Base-by-base conservation (phyloP, 2,888 invertebrate genomes). In the Cremastinae sp. region DNA sequence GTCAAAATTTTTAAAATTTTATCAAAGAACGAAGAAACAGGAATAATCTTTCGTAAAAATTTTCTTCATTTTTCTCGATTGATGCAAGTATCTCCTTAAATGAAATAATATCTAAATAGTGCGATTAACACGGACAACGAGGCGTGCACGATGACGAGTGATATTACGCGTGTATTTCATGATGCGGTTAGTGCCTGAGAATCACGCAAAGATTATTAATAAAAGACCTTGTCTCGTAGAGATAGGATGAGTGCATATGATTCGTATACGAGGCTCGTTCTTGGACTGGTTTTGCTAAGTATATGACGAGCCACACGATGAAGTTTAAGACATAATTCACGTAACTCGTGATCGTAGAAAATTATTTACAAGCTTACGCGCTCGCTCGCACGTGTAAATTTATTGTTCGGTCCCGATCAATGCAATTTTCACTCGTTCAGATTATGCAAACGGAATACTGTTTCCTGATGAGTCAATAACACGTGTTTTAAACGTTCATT, bases 391-490 rank as follows among this genome's bases (percentile, higher is more conserved):
- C 12, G 2, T 10, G 56, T 12, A 16, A 10, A 34, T 36, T 56
- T 16, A 41, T n/a, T 18, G 49, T n/a, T 36, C 49, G 18, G 38
- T 4, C 0, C 12, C 53, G 61, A 70, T 77, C 65, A 73, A 64
- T 70, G 22, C 51, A 73, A 45, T 64, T 59, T 73, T 66, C 70
- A 71, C 56, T 61, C 62, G 12, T 47, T 7, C 34, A 49, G 72
- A 79, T 80, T 80, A 77, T 78, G 76, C 58, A 78, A 79, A 73
- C 79, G 79, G 75, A 79, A 75, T 76, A 75, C 56, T 65, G 79
- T 78, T 79, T 79, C 77, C 75, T 75, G 79, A 79, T 77, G 73
- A 78, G 62, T 75, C 75, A 80, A 80, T 76, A 65, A 76, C 34
- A 36, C 56, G 61, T 53, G 14, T 34, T 51, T 28, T 10, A 54